Conservation (phyloP, 2,888 invertebrate species). For the Trissoscelio sp. region DNA sequence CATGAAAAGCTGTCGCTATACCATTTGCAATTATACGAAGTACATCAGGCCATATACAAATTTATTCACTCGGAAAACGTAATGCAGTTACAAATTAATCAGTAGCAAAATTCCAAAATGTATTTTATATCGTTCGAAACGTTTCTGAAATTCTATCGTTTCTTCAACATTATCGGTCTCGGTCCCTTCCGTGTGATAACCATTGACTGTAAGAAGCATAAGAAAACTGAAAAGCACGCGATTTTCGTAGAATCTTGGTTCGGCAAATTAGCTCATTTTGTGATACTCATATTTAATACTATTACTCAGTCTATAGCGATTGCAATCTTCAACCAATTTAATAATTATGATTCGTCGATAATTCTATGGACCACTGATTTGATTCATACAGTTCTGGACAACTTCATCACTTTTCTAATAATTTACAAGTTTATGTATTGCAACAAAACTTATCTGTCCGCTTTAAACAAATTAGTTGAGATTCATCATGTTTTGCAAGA, state of each 20-base stretch:
- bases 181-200: not conserved
- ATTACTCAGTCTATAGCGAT: not conserved
- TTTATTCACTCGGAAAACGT: not conserved
- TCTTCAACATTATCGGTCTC: slow-evolving; percentile 21
- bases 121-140: not conserved
- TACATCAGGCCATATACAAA: not conserved
- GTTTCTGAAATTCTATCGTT: slow-evolving; percentile 5
- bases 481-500: not conserved
- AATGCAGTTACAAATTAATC: not conserved
- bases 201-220: not conserved
- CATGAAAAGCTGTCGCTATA: not conserved
- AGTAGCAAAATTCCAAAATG: not conserved
- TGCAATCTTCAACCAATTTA: not conserved
- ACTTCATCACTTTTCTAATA: not conserved
- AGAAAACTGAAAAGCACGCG: not conserved
- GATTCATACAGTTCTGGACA: not conserved
- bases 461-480: not conserved
- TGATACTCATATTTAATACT: not conserved
- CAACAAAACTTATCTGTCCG: not conserved
- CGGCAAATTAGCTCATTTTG: not conserved
- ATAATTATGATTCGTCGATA: not conserved
- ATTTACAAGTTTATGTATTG: not conserved
- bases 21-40: not conserved
- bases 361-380: not conserved
- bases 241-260: not conserved